Percentiles rank a stretch among this genome's conserved stretches.
These are phyloP conservation scores for Tenthredo notha DNA, from an alignment of 2,888 invertebrate genomes.

Conservation along the genomic window DNA sequence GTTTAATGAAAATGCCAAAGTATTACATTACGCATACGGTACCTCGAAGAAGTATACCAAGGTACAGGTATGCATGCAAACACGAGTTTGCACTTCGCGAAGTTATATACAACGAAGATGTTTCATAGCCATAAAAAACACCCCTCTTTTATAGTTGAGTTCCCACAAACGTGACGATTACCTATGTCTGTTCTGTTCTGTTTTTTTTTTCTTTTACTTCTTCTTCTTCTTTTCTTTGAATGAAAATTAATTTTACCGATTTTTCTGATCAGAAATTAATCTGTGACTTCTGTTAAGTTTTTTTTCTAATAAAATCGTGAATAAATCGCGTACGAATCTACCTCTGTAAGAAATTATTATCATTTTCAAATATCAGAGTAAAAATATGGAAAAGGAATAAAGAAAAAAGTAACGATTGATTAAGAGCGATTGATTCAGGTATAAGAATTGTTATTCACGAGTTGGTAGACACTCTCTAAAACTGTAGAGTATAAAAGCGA, in stretches of 20 bases:
- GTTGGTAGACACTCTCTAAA: not conserved
- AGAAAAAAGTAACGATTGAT: not conserved
- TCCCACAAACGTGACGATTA: not conserved
- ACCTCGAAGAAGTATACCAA: not conserved
- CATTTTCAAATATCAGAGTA: not conserved
- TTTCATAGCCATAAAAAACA: not conserved
- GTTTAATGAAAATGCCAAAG: not conserved
- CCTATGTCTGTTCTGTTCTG: not conserved
- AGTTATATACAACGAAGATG: constrained; percentile 1
- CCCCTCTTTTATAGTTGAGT: not conserved
- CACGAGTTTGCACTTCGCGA: not conserved
- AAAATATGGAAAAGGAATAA: no score
- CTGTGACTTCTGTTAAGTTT: no score
- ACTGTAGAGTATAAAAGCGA: not conserved
- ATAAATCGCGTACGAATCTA: not conserved
- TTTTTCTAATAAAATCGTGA: not conserved
- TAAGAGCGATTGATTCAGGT: not conserved
- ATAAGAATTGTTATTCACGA: not conserved
- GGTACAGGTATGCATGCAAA: not conserved
- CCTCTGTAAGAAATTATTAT: not conserved
- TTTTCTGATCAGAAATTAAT: no score
- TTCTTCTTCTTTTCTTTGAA: not conserved
- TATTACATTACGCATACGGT: not conserved
- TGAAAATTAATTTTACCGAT: not conserved
- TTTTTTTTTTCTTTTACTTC: no score